These are phyloP conservation scores for Ibycter americanus DNA, from an alignment of 2,797 vertebrate species.

Conservation along the genomic window DNA sequence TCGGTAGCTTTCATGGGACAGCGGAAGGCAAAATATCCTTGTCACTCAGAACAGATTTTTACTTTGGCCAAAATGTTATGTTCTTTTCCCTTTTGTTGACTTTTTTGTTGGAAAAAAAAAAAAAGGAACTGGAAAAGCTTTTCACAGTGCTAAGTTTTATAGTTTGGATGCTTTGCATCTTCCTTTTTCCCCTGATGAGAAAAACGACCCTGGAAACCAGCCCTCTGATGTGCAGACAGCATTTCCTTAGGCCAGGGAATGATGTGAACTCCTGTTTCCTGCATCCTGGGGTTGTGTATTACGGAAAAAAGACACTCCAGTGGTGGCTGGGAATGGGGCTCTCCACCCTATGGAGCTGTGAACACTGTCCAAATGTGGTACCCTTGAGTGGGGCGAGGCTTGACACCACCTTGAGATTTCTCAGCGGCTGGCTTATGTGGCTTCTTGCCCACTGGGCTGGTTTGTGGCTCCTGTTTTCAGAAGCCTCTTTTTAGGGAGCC, in stretches of 20 bases:
- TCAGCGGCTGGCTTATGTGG: rapidly evolving
- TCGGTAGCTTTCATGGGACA: neutral
- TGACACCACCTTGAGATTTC: neutral
- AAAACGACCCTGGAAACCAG: neutral
- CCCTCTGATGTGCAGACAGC: neutral
- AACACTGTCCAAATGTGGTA: neutral
- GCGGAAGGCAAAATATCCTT: neutral
- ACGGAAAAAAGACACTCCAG: neutral
- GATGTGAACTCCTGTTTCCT: neutral
- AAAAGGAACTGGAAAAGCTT: neutral
- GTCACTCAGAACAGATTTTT: neutral
- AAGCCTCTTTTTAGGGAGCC: neutral
- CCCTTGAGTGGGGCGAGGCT: neutral
- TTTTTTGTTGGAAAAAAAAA: neutral
- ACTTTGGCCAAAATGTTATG: neutral
- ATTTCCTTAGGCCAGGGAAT: neutral
- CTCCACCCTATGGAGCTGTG: neutral
- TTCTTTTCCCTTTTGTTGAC: neutral
- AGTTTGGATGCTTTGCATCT: neutral
- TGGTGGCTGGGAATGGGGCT: neutral
- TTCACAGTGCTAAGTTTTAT: neutral
- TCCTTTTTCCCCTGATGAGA: neutral
- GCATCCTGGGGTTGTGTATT: neutral
- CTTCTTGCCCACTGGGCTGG: neutral
- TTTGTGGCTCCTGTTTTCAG: neutral